phyloP scores from a whole-genome alignment of 2,797 vertebrate species.

The Brachymystax lenok region DNA sequence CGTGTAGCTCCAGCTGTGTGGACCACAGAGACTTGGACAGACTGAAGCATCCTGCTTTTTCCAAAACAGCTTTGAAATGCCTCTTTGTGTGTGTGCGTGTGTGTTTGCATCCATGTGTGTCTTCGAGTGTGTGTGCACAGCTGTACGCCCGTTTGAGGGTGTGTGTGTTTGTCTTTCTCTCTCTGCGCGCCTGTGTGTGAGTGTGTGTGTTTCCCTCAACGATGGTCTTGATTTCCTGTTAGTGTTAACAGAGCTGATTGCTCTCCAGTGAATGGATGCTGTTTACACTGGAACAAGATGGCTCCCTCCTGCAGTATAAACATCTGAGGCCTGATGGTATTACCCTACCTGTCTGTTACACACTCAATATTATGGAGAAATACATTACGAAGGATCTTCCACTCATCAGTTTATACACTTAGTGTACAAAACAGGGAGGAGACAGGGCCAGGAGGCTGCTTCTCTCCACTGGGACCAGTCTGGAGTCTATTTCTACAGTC shows the following conservation, averaged over 20 bases:
- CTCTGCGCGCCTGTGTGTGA: neutral
- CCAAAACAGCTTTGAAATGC: conserved; percentile 15
- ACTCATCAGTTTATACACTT: neutral
- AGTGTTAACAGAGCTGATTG: conserved; percentile 45
- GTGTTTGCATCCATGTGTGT: neutral
- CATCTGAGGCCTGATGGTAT: neutral
- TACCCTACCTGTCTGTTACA: neutral
- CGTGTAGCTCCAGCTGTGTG: conserved; percentile 37
- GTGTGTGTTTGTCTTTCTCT: conserved; percentile 3
- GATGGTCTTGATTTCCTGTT: conserved; percentile 48
- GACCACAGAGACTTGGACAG: conserved; percentile 13
- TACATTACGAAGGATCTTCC: neutral
- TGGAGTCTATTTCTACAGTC: neutral
- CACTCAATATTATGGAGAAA: neutral
- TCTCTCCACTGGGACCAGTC: too few relatives aligned
- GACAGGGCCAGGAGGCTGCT: too few relatives aligned
- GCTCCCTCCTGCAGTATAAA: neutral
- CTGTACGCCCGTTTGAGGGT: too few relatives aligned
- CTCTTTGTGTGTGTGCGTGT: conserved; percentile 21
- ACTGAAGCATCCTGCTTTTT: conserved; percentile 31
- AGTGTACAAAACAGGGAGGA: too few relatives aligned
- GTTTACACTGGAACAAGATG: conserved; percentile 52
- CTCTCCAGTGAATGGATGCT: conserved; percentile 32
- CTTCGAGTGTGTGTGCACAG: conserved; percentile 1
- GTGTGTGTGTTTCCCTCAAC: neutral